Percentiles rank a stretch among this genome's conserved stretches.
Evolutionary conservation across 2,797 vertebrate species (phyloP).

Genomic region (Tinamus major): DNA sequence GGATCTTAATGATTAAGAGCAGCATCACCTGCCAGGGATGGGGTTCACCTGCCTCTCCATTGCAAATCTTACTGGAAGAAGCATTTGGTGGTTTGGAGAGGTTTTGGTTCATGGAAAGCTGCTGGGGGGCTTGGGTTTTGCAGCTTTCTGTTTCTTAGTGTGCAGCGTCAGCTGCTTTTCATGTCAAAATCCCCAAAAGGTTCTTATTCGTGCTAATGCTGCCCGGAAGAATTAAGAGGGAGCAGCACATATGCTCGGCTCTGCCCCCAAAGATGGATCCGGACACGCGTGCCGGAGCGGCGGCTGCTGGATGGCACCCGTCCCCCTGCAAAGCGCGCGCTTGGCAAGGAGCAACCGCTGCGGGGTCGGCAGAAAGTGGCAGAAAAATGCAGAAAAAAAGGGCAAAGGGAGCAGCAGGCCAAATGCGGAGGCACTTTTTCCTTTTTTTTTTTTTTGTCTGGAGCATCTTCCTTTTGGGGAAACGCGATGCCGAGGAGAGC

Average conservation of each 20-base stretch:
- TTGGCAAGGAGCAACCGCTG: no score
- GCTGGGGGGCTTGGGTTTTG: neutral
- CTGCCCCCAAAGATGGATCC: neutral
- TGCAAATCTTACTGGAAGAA: neutral
- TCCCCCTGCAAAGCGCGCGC: no score
- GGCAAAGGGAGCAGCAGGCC: no score
- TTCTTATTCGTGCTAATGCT: constrained; percentile 59
- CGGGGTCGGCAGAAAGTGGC: no score
- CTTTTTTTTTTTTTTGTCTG: neutral
- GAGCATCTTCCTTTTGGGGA: constrained; percentile 68
- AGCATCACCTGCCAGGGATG: neutral
- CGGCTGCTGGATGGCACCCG: no score
- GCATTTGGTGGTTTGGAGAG: neutral
- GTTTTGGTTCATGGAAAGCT: neutral
- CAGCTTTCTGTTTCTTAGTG: constrained; percentile 18
- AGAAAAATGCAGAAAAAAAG: no score
- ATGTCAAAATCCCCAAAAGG: constrained; percentile 55
- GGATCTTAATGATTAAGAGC: neutral
- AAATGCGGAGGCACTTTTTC: no score
- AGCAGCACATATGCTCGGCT: constrained; percentile 19
- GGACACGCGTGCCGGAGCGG: no score
- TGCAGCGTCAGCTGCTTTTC: constrained; percentile 24
- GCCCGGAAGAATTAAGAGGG: constrained; percentile 53
- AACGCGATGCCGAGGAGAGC: constrained; percentile 58
- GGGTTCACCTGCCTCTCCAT: neutral